Base-by-base conservation (phyloP, 1,140 invertebrate genomes). In the Ruditapes philippinarum region DNA sequence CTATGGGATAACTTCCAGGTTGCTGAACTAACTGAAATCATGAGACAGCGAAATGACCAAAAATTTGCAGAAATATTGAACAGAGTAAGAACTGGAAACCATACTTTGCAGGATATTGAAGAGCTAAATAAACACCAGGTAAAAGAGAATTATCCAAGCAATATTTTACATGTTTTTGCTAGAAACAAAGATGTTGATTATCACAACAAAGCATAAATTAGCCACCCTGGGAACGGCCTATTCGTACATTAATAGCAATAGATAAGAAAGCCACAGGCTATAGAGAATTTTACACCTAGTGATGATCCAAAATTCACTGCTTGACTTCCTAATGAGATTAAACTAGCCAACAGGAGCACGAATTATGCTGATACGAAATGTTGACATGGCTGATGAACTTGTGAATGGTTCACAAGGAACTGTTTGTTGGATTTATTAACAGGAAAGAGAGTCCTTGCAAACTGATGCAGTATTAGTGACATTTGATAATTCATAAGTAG, bases 371-470 rank as follows among this genome's bases (percentile, higher is more conserved):
- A 54, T 81, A 51, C 73, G 79, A 51, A 91, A 91, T 57, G 57
- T 86, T 81, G 90, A 91, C 89, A 82, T 89, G 19, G 38, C 78
- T 45, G 87, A 86, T 91, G 82, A 87, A 28, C 54, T 91, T 38
- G 90, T 88, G 19, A 91, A 91, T 85, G 86, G 90, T 54, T 86
- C 90, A 25, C 74, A 73, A 79, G 85, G 85, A 31, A 68, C 51
- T 54, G 42, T 91, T n/a, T 42, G 36, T 88, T 65, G 85, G 54
- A 78, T 45, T 91, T 14, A 60, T 81, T 33, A 3, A 81, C 22
- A 25, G 22, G 7, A 40, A 40, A 12, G 45, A 38, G 31, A 3
- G 7, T 17, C 7, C 25, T 28, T 68, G 25, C 65, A 68, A 25
- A 68, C 65, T 68, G 65, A 68, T 81, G 78, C 78, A 51, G 54